Base-by-base conservation (phyloP, 2,797 vertebrate species). In the Erethizon dorsatum region DNA sequence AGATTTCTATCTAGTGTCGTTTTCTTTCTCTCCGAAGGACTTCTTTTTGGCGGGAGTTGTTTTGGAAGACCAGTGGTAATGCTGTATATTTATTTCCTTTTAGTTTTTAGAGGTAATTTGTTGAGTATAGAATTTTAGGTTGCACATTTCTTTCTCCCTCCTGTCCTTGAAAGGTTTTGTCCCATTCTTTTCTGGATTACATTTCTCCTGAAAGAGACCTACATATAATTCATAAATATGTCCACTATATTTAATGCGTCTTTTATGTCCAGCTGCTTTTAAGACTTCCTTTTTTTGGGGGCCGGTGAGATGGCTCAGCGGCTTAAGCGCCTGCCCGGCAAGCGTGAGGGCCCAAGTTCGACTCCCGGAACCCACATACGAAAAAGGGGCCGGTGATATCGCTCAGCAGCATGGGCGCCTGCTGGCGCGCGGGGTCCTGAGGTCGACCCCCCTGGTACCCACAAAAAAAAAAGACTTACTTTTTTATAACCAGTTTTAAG, bases 131-230 rank as follows among this genome's bases (percentile, higher is more conserved):
- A 41, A 67, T 83, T 83, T 92, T 45, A 37, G 31, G 80, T 67
- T 20, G 12, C 3, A 4, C 2, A 31, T 71, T n/a, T 4, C 1
- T 45, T 54, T 45, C 12, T 9, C 1, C 17, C 12, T 73, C 6
- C 20, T 87, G 24, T 59, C 52, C 13, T 56, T 80, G 63, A 56
- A 75, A 24, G n/a, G 26, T 87, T 63, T 47, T 91, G 15, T 61
- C 33, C 22, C 15, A 28, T 17, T 31, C 8, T 65, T 82, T 75
- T n/a, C n/a, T 79, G 24, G 24, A 5, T 52, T 71, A 10, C 12
- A 8, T 71, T 79, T 91, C 41, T 84, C 63, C 45, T 11, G 37
- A 65, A 65, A 52, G 75, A 41, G 17, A 78, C 37, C 18, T 52
- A 9, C 4, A 54, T n/a, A 13, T 33, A 26, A 45, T 71, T 52